Conservation (phyloP, 2,113 vertebrate genomes). For the Carassius gibelio region DNA sequence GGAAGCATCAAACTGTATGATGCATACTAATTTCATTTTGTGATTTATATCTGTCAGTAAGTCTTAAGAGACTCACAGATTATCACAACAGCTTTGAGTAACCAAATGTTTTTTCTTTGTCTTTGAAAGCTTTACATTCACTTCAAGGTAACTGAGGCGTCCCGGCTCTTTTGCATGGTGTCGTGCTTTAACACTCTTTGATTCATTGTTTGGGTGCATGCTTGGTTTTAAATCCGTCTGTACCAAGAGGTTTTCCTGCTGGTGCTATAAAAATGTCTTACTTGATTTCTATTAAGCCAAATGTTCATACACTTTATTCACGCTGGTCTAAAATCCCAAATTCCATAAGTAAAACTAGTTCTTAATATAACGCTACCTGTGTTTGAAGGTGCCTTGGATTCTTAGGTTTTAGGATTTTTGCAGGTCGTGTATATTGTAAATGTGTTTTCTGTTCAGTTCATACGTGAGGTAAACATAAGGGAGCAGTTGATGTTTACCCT, state of each 20-base stretch:
- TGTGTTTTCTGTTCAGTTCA: constrained; percentile 49
- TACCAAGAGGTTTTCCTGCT: neutral
- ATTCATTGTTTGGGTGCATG: neutral
- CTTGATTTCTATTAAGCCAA: neutral
- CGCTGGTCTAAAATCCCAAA: neutral
- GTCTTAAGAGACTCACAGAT: neutral
- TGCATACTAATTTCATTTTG: neutral
- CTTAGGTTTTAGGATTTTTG: constrained; percentile 46
- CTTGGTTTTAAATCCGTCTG: neutral
- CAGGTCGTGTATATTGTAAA: constrained; percentile 46
- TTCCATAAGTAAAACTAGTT: neutral
- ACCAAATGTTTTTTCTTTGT: neutral
- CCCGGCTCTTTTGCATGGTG: constrained; percentile 3
- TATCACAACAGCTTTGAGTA: neutral
- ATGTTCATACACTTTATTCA: neutral
- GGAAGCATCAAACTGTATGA: neutral
- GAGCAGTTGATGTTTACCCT: constrained; percentile 56
- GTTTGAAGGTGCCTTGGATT: neutral
- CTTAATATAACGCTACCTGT: neutral
- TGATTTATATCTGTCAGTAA: neutral
- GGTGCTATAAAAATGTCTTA: neutral
- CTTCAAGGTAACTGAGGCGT: neutral
- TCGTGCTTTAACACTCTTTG: neutral
- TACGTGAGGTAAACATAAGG: constrained; percentile 64
- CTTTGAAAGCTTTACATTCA: neutral